These are phyloP conservation scores for Epistrophe grossulariae DNA, from an alignment of 2,888 invertebrate species.

Conservation along the genomic window DNA sequence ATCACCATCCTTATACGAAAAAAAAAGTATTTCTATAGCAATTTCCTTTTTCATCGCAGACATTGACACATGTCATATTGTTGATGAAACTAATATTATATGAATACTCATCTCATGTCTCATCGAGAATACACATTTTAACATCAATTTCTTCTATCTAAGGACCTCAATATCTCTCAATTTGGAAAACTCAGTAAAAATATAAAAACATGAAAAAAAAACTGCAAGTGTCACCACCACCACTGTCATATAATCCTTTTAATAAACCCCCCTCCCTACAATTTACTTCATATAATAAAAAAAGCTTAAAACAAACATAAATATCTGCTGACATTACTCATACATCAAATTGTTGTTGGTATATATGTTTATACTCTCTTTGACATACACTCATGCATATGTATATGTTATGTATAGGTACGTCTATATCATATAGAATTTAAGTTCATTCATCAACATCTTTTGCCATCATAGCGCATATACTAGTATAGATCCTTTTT, in stretches of 20 bases:
- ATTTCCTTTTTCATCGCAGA: constrained; percentile 9
- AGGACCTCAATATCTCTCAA: constrained; percentile 43
- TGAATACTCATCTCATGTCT: constrained; percentile 8
- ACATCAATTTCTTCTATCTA: constrained; percentile 38
- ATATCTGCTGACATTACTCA: constrained; percentile 63
- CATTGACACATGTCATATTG: constrained; percentile 31
- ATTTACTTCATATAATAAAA: background rate
- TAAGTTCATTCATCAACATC: constrained; percentile 70
- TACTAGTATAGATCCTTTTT: constrained; percentile 18
- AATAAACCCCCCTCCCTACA: constrained; percentile 9
- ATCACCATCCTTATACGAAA: background rate
- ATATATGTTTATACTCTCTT: background rate
- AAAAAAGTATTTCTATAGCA: background rate
- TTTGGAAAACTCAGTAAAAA: constrained; percentile 30
- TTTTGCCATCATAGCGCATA: constrained; percentile 1
- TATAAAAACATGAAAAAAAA: constrained; percentile 22
- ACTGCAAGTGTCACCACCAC: constrained; percentile 36
- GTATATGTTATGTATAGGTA: background rate
- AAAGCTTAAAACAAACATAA: constrained; percentile 45
- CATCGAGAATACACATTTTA: constrained; percentile 22
- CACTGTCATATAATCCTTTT: constrained; percentile 37
- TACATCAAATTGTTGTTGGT: constrained; percentile 4
- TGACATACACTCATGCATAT: constrained; percentile 6
- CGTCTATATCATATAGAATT: constrained; percentile 30
- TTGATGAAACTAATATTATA: constrained; percentile 55